A percentile compares a stretch with the other conserved stretches of the same genome.
These are phyloP conservation scores for Mnemiopsis leidyi DNA, from an alignment of 37 sponge, comb jelly and placozoan species.

Conservation along the genomic window DNA sequence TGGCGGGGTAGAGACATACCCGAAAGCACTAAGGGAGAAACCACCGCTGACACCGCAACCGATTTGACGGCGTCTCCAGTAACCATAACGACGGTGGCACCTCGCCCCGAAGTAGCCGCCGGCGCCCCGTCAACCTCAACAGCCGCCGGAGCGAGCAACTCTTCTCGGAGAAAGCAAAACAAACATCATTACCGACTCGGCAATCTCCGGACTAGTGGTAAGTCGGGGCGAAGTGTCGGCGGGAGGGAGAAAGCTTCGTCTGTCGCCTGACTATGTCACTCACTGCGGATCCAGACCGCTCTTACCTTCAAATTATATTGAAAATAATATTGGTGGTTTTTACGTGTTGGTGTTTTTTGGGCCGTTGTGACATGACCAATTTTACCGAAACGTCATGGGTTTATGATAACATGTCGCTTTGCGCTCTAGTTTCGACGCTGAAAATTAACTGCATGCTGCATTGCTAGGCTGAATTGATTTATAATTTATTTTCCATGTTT, in stretches of 20 bases:
- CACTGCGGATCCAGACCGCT: no score
- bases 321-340: no score
- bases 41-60: neutral
- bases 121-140: neutral
- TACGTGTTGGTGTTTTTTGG: neutral
- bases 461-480: neutral
- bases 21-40: neutral
- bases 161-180: neutral
- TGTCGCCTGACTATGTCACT: neutral
- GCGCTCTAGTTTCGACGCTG: neutral
- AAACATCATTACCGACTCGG: neutral
- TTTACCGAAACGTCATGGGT: neutral
- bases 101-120: neutral
- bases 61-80: neutral
- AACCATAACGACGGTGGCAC: neutral
- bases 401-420: neutral
- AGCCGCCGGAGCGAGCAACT: no score
- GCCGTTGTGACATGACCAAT: neutral
- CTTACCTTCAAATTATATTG: no score
- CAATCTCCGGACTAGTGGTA: neutral
- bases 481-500: neutral
- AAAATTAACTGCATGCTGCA: neutral
- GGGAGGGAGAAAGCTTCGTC: neutral
- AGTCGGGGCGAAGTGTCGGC: neutral
- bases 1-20: neutral